Base-by-base conservation (phyloP, 2,888 invertebrate species). In the Lottia scabra region DNA sequence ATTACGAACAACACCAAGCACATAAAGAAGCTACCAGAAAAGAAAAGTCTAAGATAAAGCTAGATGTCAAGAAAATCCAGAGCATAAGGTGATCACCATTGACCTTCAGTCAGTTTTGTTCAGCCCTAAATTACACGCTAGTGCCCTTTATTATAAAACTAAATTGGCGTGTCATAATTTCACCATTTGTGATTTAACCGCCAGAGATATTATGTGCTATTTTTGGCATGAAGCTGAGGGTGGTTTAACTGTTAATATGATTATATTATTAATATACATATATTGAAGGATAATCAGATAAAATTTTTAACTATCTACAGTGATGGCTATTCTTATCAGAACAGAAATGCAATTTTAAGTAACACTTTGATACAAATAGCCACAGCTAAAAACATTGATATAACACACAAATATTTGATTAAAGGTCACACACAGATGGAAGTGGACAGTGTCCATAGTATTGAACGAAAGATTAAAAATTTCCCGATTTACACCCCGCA, bases 351-450 rank as follows among this genome's bases (percentile, higher is more conserved):
- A 30, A 30, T 30, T 30, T 30, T 30, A 5, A 30, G 30, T 30
- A 30, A 30, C 30, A 30, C 30, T 30, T 30, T 30, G 30, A 30
- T 30, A 30, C 30, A 30, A 30, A 30, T 30, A 30, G 30, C 30
- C 30, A 30, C 30, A 30, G 30, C 30, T 30, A 30, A 30, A 30
- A 30, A 30, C 30, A 30, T 30, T 30, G 30, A 30, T 30, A 30
- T 30, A 30, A 30, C 30, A 30, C 30, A 30, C 30, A 30, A 30
- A 30, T 30, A 30, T 30, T 30, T 30, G 30, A 30, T 30, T 30
- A 30, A 30, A 30, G 30, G 30, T 30, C 30, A 30, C 68, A 71
- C 71, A n/a, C 68, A 71, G 64, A 71, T 70, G 71, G 30, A 71
- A 26, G 30, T 68, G 5, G 71, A 70, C 26, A 12, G 38, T 48